Evolutionary conservation across 2,797 vertebrate genomes (phyloP).

Genomic region (Phalloptychus januarius): DNA sequence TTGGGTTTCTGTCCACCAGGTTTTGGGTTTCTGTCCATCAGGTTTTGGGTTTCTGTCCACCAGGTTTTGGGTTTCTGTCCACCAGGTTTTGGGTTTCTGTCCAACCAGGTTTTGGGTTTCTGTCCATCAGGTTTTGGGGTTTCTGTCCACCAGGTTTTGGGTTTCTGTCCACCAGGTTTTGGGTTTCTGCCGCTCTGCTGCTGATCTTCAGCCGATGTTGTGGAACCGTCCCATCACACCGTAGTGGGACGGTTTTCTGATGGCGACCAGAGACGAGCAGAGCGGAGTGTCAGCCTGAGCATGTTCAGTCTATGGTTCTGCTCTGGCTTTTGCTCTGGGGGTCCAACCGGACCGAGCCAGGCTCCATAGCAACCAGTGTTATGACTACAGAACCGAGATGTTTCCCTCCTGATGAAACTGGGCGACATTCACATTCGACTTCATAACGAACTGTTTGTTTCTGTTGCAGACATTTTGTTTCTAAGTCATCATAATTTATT

Average conservation of each 20-base stretch:
- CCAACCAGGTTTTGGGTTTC: too few species aligned
- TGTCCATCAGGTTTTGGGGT: too few species aligned
- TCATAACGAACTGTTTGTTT: background rate
- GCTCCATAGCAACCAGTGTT: background rate
- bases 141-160: too few species aligned
- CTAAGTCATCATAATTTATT: too few species aligned
- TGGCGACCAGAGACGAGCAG: conserved; percentile 17
- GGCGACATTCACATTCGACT: background rate
- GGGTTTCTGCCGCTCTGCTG: conserved; percentile 20
- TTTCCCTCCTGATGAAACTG: background rate
- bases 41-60: too few species aligned
- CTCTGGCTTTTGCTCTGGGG: background rate
- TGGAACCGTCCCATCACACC: conserved; percentile 44
- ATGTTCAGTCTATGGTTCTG: background rate
- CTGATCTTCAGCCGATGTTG: conserved; percentile 55
- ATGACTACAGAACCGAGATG: background rate
- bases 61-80: too few species aligned
- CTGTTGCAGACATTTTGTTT: background rate
- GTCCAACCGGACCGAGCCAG: background rate
- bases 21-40: too few species aligned
- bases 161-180: conserved; percentile 16
- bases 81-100: too few species aligned
- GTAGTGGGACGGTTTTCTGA: too few species aligned
- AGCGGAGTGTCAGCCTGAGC: background rate
- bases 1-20: too few species aligned